A percentile compares a stretch with the other conserved stretches of the same genome.
Conservation (phyloP, 2,797 vertebrate genomes). For the Dermochelys coriacea region DNA sequence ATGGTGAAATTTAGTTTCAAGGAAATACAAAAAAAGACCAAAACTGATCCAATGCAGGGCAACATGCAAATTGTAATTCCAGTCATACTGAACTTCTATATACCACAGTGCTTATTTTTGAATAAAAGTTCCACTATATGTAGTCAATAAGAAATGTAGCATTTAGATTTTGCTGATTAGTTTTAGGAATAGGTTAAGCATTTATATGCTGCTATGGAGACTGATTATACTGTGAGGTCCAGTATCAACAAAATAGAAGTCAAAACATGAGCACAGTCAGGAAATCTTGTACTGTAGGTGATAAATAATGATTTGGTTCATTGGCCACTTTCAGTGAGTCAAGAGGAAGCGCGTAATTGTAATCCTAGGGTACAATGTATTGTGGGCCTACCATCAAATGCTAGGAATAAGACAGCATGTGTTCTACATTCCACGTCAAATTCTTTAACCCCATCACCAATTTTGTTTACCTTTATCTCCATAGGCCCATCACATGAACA, state of each 20-base stretch:
- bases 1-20: slow-evolving; percentile 34
- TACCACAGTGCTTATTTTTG: slow-evolving; percentile 48
- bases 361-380: slow-evolving; percentile 48
- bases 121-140: slow-evolving; percentile 48
- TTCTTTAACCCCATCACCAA: background rate
- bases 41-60: slow-evolving; percentile 59
- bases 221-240: slow-evolving; percentile 23
- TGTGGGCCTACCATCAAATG: slow-evolving; percentile 20
- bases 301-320: slow-evolving; percentile 55
- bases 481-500: background rate
- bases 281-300: slow-evolving; percentile 66
- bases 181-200: slow-evolving; percentile 35
- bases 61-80: slow-evolving; percentile 46
- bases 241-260: slow-evolving; percentile 64
- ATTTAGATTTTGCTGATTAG: slow-evolving; percentile 43
- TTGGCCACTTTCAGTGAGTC: background rate
- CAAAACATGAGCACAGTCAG: slow-evolving; percentile 60
- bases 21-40: slow-evolving; percentile 53
- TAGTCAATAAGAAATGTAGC: slow-evolving; percentile 66
- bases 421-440: background rate
- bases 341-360: slow-evolving; percentile 46
- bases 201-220: slow-evolving; percentile 61
- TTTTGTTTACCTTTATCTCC: background rate
- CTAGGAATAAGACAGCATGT: slow-evolving; percentile 23
- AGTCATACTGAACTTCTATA: background rate